Conservation (phyloP, 1,140 invertebrate species). For the Anadara kagoshimensis region DNA sequence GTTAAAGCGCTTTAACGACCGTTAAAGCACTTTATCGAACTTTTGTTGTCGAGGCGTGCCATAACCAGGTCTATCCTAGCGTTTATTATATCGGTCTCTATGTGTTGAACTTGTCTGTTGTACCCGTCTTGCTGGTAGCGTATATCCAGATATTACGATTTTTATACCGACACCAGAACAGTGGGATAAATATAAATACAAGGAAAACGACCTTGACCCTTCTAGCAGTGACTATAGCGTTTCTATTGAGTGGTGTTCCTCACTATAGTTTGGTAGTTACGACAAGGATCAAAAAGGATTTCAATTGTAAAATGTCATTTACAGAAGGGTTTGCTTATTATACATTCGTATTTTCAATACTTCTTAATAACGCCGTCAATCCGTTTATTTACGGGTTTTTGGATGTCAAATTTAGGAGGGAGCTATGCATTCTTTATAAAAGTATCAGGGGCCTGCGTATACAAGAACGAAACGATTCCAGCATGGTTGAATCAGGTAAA, state of each 20-base stretch:
- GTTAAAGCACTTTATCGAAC: too few relatives aligned
- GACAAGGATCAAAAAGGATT: background rate
- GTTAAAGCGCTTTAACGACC: too few relatives aligned
- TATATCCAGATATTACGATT: background rate
- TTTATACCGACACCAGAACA: background rate
- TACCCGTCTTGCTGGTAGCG: background rate
- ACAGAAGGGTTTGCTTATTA: conserved; percentile 36
- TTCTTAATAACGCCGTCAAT: conserved; percentile 54
- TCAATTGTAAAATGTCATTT: conserved; percentile 11
- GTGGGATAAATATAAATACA: background rate
- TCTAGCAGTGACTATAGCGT: background rate
- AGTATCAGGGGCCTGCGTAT: too few relatives aligned
- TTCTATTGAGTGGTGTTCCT: background rate
- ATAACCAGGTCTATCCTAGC: background rate
- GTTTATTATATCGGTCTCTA: background rate
- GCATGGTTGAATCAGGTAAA: too few relatives aligned
- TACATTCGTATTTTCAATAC: conserved; percentile 46
- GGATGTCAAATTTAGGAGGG: conserved; percentile 49
- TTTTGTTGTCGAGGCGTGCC: too few relatives aligned
- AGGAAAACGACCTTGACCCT: background rate
- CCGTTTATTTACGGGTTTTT: conserved; percentile 57
- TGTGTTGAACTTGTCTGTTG: background rate
- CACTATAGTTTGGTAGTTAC: background rate
- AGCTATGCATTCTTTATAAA: conserved; percentile 25
- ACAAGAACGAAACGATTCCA: too few relatives aligned